Conservation (phyloP, 2,113 vertebrate genomes). For the Brachyhypopomus occidentalis region DNA sequence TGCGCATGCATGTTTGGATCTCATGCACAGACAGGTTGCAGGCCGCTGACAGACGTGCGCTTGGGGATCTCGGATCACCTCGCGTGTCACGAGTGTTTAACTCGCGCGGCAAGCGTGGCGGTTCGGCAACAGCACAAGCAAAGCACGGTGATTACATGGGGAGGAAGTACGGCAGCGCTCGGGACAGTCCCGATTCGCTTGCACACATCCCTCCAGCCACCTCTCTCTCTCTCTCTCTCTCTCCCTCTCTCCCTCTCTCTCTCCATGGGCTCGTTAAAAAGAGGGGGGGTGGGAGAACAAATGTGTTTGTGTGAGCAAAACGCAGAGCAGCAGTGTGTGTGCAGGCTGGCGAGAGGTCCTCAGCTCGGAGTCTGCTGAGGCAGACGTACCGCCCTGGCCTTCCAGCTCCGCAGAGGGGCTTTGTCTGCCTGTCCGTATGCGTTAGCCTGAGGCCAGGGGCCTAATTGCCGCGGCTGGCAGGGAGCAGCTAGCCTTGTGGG, state of each 20-base stretch:
- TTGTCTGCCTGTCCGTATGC: conserved; percentile 74
- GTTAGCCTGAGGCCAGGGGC: conserved; percentile 69
- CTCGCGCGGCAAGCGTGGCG: no score
- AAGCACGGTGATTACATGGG: no score
- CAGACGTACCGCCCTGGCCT: conserved; percentile 62
- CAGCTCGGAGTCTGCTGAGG: conserved; percentile 57
- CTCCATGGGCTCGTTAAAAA: conserved; percentile 23
- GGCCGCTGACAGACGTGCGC: no score
- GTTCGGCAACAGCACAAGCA: no score
- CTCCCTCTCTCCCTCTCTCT: neutral
- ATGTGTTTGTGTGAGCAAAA: conserved; percentile 4
- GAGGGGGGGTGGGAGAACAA: neutral
- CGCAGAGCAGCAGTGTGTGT: conserved; percentile 10
- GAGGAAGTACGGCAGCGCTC: no score
- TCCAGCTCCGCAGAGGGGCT: conserved; percentile 56
- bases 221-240: neutral
- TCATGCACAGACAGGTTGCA: no score
- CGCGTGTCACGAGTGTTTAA: no score
- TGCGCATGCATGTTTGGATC: no score
- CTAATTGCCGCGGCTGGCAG: conserved; percentile 72
- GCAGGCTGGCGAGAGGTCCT: conserved; percentile 6
- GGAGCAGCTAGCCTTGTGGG: conserved; percentile 52
- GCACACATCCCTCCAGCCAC: no score
- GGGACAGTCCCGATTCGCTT: neutral
- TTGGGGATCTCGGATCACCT: no score